Base-by-base conservation (phyloP, 2,888 invertebrate genomes). In the Rotaria macrura region DNA sequence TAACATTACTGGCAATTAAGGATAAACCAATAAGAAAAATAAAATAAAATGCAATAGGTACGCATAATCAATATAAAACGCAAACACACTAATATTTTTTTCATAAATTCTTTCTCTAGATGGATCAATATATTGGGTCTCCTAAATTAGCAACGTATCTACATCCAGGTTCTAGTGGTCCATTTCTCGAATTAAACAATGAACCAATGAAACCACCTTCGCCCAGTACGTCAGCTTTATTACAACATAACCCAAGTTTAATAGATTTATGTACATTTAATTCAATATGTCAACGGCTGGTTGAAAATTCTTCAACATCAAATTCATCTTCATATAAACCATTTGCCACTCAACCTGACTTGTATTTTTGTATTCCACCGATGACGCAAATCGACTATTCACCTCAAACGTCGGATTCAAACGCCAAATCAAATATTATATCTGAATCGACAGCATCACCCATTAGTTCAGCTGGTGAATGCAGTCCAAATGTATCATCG, bases 401-500 rank as follows among this genome's bases (percentile, higher is more conserved):
- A 20, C 20, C 34, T 20, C 34, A 34, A 65, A 2, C 20, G 20
- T 34, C 2, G 20, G 65, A 34, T 65, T 65, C 65, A 65, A 65
- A 34, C 38, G 38, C 34, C 5, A 65, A 65, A 65, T 65, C 65
- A 12, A 65, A 29, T 34, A 6, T 34, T 7, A 20, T 65, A 34
- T 6, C 17, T 29, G 65, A 65, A 20, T 20, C 34, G 20, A 38
- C 34, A 34, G 6, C 79, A 43, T 79, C 79, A 43, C 79, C 79
- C 0, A 79, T 43, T 23, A 79, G 40, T 43, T 43, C 43, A n/a
- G 40, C 79, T 43, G 79, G 40, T 79, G 79, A 79, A 43, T 79
- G 79, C 12, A 79, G 43, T 79, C 79, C 79, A 12, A 79, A 79
- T 79, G 79, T 79, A 3, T 79, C 79, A n/a, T 79, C 79, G 25